Base-by-base conservation (phyloP, 1,140 invertebrate species). In the Calliopsis andreniformis region DNA sequence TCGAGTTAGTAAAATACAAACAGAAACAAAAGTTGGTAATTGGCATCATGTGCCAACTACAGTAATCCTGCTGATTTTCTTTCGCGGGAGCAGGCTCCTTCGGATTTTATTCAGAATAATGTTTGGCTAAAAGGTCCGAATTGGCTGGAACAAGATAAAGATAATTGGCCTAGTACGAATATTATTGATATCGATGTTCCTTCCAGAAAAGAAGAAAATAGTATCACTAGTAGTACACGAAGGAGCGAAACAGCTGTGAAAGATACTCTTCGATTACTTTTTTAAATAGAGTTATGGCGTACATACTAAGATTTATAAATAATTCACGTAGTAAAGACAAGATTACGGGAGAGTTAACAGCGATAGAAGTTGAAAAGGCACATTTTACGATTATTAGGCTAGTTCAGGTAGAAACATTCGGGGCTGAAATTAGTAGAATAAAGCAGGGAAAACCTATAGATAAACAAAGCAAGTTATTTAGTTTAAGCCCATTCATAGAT, bases 401-500 rank as follows among this genome's bases (percentile, higher is more conserved):
- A 8, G 28, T 14, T 2, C 62, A 64, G 25, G 28, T 3, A 8
- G n/a, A 45, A n/a, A 25, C 12, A 30, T 64, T 47, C 16, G 3
- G 43, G 12, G 2, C 5, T 1, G 45, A 64, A 30, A 18, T 64
- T 12, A 7, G 6, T 3, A 20, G n/a, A n/a, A 49, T 47, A 49
- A 49, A n/a, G 18, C 0, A 18, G 23, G 12, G 18, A 6, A 18
- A 18, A 16, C 8, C 6, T 4, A 1, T 47, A 20, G 1, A 25
- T 14, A 53, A 28, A 3, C n/a, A 5, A 12, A 30, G 62, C 28
- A 45, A 28, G 14, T 20, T 64, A 28, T 0, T 18, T n/a, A 42
- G 23, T 23, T 51, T 72, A 32, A 49, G 4, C 14, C 58, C 58
- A 2, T 62, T 72, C 61, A 16, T 71, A 20, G 68, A 71, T 35